Base-by-base conservation (phyloP, 2,888 invertebrate genomes). In the Heliconius erato region DNA sequence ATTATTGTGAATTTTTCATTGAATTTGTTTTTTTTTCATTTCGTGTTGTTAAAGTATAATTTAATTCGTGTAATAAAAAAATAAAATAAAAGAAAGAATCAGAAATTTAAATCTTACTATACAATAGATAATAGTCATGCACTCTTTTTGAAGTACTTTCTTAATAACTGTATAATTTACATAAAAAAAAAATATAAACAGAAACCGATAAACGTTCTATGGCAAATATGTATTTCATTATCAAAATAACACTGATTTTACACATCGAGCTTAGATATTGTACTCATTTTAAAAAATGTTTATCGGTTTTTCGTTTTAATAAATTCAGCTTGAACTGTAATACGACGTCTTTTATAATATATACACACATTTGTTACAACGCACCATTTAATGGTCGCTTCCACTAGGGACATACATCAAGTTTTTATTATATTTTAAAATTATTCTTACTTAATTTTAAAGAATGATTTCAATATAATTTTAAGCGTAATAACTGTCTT, bases 351-450 rank as follows among this genome's bases (percentile, higher is more conserved):
- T 40, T 67, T 83, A 74, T 80, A 63, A 49, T 65, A 74, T 83
- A 80, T 77, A 81, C 72, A 79, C 82, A 79, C 80, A 76, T 90
- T 91, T 91, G 91, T 92, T 92, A 91, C 89, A 87, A 87, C 87
- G 91, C 91, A 88, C 94, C 95, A 95, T 95, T 87, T 92, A 91
- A 95, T 95, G 95, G 95, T 91, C 87, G 93, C 92, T 92, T 90
- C 44, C 44, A 67, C 78, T 78, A 67, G 78, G 78, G 78, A 67
- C 67, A 49, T 78, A 78, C 49, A 67, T 67, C 78, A 16, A 23
- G 65, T 88, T 76, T 76, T 76, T 16, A 40, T 14, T 76, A 19
- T 26, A 26, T 63, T 35, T 76, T 44, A 5, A 35, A 35, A 3
- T 35, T 68, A 68, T 74, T 74, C 23, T 59, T 54, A 59, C n/a